Base-by-base conservation (phyloP, 2,797 vertebrate genomes). In the Hippoglossus hippoglossus region DNA sequence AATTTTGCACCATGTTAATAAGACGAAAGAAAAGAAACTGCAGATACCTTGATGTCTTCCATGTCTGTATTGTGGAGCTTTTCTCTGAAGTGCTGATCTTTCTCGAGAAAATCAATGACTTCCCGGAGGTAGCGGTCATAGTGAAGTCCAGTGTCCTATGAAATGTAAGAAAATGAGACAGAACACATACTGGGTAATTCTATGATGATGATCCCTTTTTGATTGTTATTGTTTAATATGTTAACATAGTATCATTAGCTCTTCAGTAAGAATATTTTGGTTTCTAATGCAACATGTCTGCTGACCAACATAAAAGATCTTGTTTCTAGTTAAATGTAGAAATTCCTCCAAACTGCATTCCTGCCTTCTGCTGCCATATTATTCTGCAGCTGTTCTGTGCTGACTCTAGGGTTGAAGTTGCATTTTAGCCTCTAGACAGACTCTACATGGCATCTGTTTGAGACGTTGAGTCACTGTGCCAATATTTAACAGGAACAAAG, bases 101-200 rank as follows among this genome's bases (percentile, higher is more conserved):
- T 99, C 92, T 99, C 98, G 54, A 99, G 94, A 76, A 98, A 98
- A 91, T 99, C 97, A 31, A 99, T 98, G 78, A 99, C 98, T 94
- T 99, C 96, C 75, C 96, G 96, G 91, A 99, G 97, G 91, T 99
- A 99, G 47, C 96, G 96, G 87, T 99, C 97, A 86, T 99, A 99
- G 91, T 98, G 98, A 78, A 99, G 95, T 73, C 98, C 98, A 34
- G 98, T 99, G 89, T 98, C 97, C 98, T 99, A 84, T 0, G 57
- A 81, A 60, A 84, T 62, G 47, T 6, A 59, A 69, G 24, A 73
- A 62, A 73, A 4, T 70, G 1, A 16, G 44, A 19, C 12, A 9
- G 6, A 6, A 46, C 1, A 46, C 44, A 46, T 21, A 34, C 12
- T 36, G 7, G 49, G 36, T 39, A 64, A 59, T 47, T 0, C 47